Base-by-base conservation (phyloP, 2,888 invertebrate species). In the Pseudeuparius sepicola region DNA sequence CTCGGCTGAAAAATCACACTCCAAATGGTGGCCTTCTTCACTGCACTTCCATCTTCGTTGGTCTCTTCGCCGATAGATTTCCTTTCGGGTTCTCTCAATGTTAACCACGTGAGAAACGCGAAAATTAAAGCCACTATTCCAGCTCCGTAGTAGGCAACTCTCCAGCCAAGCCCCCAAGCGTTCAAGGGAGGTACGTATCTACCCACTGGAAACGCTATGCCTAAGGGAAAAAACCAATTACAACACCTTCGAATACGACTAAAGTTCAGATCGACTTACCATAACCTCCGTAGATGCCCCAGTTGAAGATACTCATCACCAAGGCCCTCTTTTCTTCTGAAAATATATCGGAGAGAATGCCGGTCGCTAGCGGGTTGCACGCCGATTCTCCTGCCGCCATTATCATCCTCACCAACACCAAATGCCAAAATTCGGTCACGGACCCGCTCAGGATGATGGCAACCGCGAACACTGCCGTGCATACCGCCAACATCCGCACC, bases 251-350 rank as follows among this genome's bases (percentile, higher is more conserved):
- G 20, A 7, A 20, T 20, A 20, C 6, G 24, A 26, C 12, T 4
- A 5, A n/a, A 7, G 9, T 13, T 9, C 3, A 14, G 4, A 9
- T 20, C n/a, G 24, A 31, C 47, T 46, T 44, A 52, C 90, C 90
- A 50, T 90, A 92, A 2, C 92, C 92, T 17, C 90, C 87, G 55
- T 92, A 93, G 47, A 92, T 90, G 7, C 93, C 92, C 90, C 90
- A 92, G 62, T 92, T 92, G 67, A 92, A 92, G 42, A 93, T 77
- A 1, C 90, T 88, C 70, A 92, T 78, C 9, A 90, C 92, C 24
- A 90, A 62, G 2, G 87, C 92, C 36, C 92, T 71, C 53, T 87
- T 82, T 41, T 75, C 70, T 55, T 84, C 84, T 0, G 79, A 75
- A 55, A 86, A 85, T 51, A 85, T 73, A 54, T 87, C 86, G 0